A percentile compares a stretch with the other conserved stretches of the same genome.
Conservation (phyloP, 2,113 vertebrate species). For the Lichenostomus cassidix region DNA sequence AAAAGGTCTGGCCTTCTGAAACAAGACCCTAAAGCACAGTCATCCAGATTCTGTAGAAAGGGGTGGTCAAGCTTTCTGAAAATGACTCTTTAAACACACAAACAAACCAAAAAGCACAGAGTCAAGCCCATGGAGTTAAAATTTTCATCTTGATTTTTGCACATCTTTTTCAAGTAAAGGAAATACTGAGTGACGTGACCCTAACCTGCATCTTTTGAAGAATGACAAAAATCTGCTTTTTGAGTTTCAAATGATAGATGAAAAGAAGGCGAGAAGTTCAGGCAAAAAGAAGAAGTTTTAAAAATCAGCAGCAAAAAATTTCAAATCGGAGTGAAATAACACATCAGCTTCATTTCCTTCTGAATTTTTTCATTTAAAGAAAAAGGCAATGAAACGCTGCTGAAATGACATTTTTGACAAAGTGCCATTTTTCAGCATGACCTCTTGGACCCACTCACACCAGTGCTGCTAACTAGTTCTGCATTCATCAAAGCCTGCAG, state of each 20-base stretch:
- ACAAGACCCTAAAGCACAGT: background rate
- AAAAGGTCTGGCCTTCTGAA: background rate
- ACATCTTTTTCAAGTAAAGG: background rate
- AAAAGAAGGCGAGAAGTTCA: background rate
- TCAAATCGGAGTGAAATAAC: slow-evolving; percentile 1
- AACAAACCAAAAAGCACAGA: background rate
- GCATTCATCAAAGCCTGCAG: slow-evolving; percentile 1
- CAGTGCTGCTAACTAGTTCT: slow-evolving; percentile 56
- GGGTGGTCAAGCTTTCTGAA: background rate
- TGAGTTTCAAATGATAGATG: background rate
- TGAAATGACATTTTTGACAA: slow-evolving; percentile 63
- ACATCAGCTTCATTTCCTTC: slow-evolving; percentile 1
- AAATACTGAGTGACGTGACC: background rate
- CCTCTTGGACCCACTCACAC: slow-evolving; percentile 36
- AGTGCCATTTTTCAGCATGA: slow-evolving; percentile 56
- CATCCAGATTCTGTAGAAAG: background rate
- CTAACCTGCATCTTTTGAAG: background rate
- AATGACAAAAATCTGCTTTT: background rate
- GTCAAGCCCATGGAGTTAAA: background rate
- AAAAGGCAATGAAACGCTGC: slow-evolving; percentile 3
- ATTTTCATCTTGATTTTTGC: background rate
- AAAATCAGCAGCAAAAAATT: background rate
- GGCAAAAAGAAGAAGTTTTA: background rate
- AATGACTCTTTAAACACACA: background rate
- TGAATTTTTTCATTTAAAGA: slow-evolving; percentile 48